Base-by-base conservation (phyloP, 2,888 invertebrate genomes). In the Lasioglossum figueresi region DNA sequence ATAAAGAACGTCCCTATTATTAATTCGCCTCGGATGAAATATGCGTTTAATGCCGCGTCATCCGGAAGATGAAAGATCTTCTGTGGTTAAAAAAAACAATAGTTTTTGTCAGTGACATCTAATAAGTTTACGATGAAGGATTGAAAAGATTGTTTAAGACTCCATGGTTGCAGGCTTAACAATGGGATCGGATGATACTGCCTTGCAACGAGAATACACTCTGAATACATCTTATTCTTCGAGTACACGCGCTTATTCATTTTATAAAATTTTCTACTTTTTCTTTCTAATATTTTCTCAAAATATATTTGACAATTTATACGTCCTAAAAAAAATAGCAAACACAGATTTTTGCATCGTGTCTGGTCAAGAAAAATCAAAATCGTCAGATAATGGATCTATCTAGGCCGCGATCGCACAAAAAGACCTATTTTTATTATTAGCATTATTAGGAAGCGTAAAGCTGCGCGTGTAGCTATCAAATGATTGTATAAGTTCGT, bases 1-100 rank as follows among this genome's bases (percentile, higher is more conserved):
- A 37, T 72, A 78, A 84, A 79, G 78, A 66, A 78, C 63, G 71
- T 12, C 40, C 63, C 78, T 66, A 59, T 78, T 75, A 79, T 79
- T 79, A 56, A 48, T 66, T 84, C 75, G 63, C 40, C 14, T 34
- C 3, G 1, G 34, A 66, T 71, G 52, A 79, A 84, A 76, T 75
- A 72, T 76, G 48, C 63, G 52, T 75, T 75, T 76, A 79, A 68
- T 37, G 45, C 31, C 27, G 14, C 52, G 77, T 74, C 59, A 45
- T 48, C 77, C 68, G 27, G 40, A n/a, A 27, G 52, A 83, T 75
- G 31, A 83, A 83, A 52, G 52, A 74, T 76, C 14, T 14, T 72
- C 52, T 4, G 12, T 4, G 27, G 3, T 68, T n/a, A 34, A 52
- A 70, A 40, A n/a, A n/a, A 70, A 63, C 37, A 34, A 31, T 68